Evolutionary conservation across 2,797 vertebrate species (phyloP).

Genomic region (Tenualosa ilisha): DNA sequence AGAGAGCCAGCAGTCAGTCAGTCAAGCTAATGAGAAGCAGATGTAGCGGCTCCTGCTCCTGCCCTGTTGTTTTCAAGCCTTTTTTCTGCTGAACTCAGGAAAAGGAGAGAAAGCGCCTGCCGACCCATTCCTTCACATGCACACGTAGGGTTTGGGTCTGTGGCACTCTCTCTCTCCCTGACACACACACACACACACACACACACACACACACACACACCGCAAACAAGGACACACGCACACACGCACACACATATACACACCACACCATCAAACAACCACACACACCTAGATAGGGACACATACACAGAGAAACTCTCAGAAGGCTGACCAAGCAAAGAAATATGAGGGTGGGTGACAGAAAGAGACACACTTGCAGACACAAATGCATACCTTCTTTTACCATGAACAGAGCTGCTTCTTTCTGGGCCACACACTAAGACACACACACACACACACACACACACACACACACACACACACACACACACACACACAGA

Average conservation of each 20-base stretch:
- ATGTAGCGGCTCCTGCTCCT: slow-evolving; percentile 16
- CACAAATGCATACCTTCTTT: not conserved
- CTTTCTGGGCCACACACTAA: slow-evolving; percentile 46
- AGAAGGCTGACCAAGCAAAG: not conserved
- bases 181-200: not conserved
- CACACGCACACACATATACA: slow-evolving; percentile 6
- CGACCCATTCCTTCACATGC: slow-evolving; percentile 17
- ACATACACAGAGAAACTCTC: not conserved
- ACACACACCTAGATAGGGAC: slow-evolving; percentile 13
- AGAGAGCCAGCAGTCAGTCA: slow-evolving; percentile 25
- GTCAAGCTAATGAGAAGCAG: slow-evolving; percentile 6
- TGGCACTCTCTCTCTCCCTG: not conserved
- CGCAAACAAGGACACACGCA: not conserved
- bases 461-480: slow-evolving; percentile 22
- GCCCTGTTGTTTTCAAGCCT: slow-evolving; percentile 21
- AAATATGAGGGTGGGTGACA: not conserved
- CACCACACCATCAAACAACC: slow-evolving; percentile 22
- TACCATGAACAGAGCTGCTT: slow-evolving; percentile 50
- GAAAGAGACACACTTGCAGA: not conserved
- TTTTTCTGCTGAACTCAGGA: slow-evolving; percentile 26
- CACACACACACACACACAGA: slow-evolving; percentile 21
- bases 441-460: slow-evolving; percentile 21
- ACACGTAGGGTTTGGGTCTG: not conserved
- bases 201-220: slow-evolving; percentile 21
- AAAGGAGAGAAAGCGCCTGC: slow-evolving; percentile 6